Conservation (phyloP, 2,113 vertebrate genomes). For the Paraplagusia blochii region DNA sequence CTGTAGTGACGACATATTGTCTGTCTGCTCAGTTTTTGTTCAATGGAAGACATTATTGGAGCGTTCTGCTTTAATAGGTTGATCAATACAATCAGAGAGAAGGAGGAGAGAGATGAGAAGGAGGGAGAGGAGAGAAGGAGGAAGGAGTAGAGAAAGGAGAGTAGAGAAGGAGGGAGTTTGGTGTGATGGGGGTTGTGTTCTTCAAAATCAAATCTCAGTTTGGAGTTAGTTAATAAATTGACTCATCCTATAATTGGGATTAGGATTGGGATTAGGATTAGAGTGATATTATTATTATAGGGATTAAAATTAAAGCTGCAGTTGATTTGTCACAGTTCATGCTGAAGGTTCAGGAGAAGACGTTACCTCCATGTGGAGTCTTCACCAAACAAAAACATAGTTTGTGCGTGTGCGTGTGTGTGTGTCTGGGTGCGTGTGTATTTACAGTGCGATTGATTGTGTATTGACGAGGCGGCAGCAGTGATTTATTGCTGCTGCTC, state of each 20-base stretch:
- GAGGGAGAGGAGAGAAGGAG: background rate
- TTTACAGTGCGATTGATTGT: slow-evolving; percentile 53
- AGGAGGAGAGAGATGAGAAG: background rate
- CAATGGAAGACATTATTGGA: slow-evolving; percentile 48
- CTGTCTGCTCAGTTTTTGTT: slow-evolving; percentile 11
- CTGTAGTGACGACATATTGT: slow-evolving; percentile 21
- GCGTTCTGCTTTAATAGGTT: slow-evolving; percentile 52
- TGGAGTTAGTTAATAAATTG: too few species aligned
- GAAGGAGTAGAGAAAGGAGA: background rate
- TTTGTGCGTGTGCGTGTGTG: background rate
- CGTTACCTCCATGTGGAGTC: background rate
- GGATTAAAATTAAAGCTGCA: too few species aligned
- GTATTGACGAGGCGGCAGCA: slow-evolving; percentile 58
- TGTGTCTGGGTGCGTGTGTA: slow-evolving; percentile 6
- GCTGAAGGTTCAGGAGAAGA: too few species aligned
- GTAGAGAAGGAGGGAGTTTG: too few species aligned
- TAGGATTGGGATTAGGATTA: too few species aligned
- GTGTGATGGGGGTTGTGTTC: too few species aligned
- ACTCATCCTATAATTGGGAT: too few species aligned
- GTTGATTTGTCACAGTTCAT: too few species aligned
- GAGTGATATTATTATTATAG: too few species aligned
- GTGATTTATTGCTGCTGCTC: slow-evolving; percentile 65
- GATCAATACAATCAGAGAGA: slow-evolving; percentile 43
- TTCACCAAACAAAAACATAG: background rate
- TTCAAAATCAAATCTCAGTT: too few species aligned